Percentiles rank a stretch among this genome's conserved stretches.
phyloP scores from a whole-genome alignment of 2,113 vertebrate species.

The Lepidothrix coronata region DNA sequence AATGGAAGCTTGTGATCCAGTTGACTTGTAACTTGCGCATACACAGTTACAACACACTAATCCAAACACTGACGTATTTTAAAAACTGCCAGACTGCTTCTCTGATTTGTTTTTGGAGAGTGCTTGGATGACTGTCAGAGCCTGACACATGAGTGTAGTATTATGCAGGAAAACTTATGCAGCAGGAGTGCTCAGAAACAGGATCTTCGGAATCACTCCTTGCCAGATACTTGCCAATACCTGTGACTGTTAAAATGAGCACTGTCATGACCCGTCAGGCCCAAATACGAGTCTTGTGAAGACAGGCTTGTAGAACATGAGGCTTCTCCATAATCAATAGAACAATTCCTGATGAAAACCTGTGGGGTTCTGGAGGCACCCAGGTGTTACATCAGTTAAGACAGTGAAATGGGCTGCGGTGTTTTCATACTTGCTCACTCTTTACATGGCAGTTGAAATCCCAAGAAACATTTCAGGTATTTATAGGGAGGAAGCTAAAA shows the following conservation, averaged over 20 bases:
- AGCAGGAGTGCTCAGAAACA: background rate
- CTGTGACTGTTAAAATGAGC: background rate
- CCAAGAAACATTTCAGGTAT: background rate
- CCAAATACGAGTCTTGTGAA: background rate
- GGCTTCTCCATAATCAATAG: background rate
- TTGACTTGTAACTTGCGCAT: background rate
- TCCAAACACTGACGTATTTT: background rate
- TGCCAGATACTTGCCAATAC: background rate
- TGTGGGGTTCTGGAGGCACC: background rate
- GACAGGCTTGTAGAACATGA: background rate
- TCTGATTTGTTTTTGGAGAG: background rate
- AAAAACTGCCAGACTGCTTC: background rate
- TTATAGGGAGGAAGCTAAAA: background rate
- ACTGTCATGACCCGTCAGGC: background rate
- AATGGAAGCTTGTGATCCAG: background rate
- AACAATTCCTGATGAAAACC: background rate
- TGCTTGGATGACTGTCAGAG: background rate
- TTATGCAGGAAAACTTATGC: background rate
- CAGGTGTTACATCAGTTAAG: background rate
- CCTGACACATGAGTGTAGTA: background rate
- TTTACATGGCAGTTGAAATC: background rate
- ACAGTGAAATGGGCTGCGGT: fast-evolving
- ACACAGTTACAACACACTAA: background rate
- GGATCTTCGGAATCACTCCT: background rate
- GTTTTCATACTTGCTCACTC: background rate